These are phyloP conservation scores for Gobiocypris rarus DNA, from an alignment of 2,113 vertebrate genomes.

Conservation along the genomic window DNA sequence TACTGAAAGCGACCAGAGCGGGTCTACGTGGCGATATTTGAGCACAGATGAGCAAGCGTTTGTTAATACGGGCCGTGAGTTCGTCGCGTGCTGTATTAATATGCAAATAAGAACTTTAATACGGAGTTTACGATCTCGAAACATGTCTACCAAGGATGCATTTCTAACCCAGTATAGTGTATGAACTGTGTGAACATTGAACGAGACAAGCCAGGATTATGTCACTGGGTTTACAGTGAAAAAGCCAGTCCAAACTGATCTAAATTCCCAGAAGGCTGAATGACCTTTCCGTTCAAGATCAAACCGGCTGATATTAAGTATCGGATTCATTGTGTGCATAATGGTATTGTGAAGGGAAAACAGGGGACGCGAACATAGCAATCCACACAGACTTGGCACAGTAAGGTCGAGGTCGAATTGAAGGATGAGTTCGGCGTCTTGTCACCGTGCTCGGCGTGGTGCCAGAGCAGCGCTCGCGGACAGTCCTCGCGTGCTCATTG, in stretches of 20 bases:
- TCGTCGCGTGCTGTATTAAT: not conserved
- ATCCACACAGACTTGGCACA: not conserved
- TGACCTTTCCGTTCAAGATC: conserved; percentile 9
- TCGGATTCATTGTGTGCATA: not conserved
- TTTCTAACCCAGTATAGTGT: not conserved
- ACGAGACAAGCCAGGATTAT: not conserved
- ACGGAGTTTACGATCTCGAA: not conserved
- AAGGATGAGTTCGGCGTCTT: conserved; percentile 24
- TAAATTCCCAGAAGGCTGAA: not conserved
- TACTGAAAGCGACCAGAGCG: not conserved
- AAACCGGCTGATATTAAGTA: not conserved
- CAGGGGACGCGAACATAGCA: not conserved
- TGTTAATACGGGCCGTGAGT: not conserved
- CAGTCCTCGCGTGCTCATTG: conserved; percentile 36
- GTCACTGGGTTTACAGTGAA: not conserved
- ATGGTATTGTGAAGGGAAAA: not conserved
- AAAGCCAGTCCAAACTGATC: not conserved
- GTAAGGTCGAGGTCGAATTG: not conserved
- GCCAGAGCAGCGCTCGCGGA: not conserved
- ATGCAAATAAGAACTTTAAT: not conserved
- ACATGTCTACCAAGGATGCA: not conserved
- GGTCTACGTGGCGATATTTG: not conserved
- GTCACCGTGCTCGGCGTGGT: not conserved
- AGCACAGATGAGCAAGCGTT: not conserved
- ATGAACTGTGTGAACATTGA: not conserved